Base-by-base conservation (phyloP, 2,888 invertebrate genomes). In the Nasonia oneida region DNA sequence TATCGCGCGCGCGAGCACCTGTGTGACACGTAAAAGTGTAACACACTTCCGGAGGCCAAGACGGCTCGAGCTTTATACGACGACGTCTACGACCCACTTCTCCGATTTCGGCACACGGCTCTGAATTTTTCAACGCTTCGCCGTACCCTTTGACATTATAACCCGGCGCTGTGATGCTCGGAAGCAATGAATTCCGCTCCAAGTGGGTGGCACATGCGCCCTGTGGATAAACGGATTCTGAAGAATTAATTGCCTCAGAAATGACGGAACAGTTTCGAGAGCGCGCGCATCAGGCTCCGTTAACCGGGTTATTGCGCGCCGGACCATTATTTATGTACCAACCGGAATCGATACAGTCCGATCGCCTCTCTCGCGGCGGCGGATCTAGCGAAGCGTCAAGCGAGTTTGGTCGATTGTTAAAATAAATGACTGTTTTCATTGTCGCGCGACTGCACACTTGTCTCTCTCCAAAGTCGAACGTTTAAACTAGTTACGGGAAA, bases 351-450 rank as follows among this genome's bases (percentile, higher is more conserved):
- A 81, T 6, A 42, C 42, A 75, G 53, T 29, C 47, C 14, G 74
- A 74, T 82, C 33, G 75, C 4, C 39, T 15, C 3, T 29, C 29
- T 29, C 29, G 1, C 29, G 1, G 29, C 29, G 29, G 39, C 5
- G 81, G 42, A 42, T 6, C 42, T 33, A 50, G 14, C 53, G 33
- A 37, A 53, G 76, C 75, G 57, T 75, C 75, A 15, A 42, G 18
- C 70, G 77, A 77, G 71, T 42, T 57, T n/a, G 57, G n/a, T 64
- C 29, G 64, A 71, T 67, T 67, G 70, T 83, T 82, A 82, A 82
- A 83, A 71, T 42, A 29, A 83, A 77, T 77, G 83, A 77, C 77
- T 83, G 70, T 53, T 81, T 73, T 18, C 3, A 15, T 18, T 53
- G 3, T 53, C 53, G 53, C 3, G 1, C 15, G 4, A 6, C 64